Evolutionary conservation across 2,113 vertebrate genomes (phyloP), one percentile per base, ranked within the genome.

Genomic region (Salvelinus alpinus): DNA sequence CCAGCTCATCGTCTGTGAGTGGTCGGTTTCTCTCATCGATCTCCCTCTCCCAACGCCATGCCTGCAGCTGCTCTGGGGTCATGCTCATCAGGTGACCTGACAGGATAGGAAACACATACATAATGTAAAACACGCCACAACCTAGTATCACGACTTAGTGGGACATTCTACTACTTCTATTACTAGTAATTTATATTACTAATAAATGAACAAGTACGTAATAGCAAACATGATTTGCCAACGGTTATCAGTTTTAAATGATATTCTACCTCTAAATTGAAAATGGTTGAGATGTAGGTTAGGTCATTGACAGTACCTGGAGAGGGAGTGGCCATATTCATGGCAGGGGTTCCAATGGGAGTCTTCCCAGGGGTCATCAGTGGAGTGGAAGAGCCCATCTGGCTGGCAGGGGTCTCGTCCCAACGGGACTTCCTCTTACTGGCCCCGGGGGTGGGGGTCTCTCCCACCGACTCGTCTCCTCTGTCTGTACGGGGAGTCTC

Each of bases 81-180:
- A 99, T 99, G 89, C 96, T 99, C 97, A 99, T 99, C 79, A 99
- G 94, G 85, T 99, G 97, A 89, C 97, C 98, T 99, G 76, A 1
- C 38, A 54, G 66, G 71, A 77, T 11, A 62, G 16, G 16, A 25
- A 68, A 7, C 9, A 2, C 38, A 59, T 8, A 12, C 11, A 24
- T 12, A 3, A 54, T 16, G 12, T 54, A 18, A 16, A 44, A 44
- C 51, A 54, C 9, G 38, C 38, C 9, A 12, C 38, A 44, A 44
- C 2, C 38, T 44, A 18, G 16, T 54, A 54, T 54, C 51, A 54
- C 1, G 0, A 18, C 12, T 13, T 51, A 54, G 51, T 16, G 51
- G 51, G 51, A 54, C 12, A 54, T 16, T 18, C 16, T 54, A 54
- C 51, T 54, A 4, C 48, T 14, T 51, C 48, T 16, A 51, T 38